Conservation (phyloP, 2,888 invertebrate genomes). For the Vandiemenella viatica region DNA sequence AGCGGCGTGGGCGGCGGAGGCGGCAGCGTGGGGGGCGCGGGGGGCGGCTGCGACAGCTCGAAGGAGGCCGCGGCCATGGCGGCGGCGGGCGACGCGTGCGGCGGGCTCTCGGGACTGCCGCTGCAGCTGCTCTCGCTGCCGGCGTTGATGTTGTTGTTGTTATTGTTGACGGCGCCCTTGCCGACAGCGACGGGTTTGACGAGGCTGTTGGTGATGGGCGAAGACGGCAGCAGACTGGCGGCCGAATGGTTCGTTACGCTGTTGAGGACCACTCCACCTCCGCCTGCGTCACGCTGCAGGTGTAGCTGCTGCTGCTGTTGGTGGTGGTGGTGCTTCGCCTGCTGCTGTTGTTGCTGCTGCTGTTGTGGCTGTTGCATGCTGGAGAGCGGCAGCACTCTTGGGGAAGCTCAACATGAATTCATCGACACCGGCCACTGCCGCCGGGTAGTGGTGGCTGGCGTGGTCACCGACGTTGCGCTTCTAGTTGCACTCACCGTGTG, state of each 20-base stretch:
- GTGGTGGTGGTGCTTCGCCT: no score
- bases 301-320: constrained; percentile 5
- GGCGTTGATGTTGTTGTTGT: constrained; percentile 5
- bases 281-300: no score
- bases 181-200: constrained; percentile 1
- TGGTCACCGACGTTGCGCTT: no score
- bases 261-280: constrained; percentile 4
- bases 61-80: neutral
- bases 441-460: no score
- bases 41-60: neutral
- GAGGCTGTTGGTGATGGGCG: no score
- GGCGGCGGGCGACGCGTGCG: neutral
- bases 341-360: constrained; percentile 4
- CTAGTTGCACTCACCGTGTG: no score
- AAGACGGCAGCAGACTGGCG: no score
- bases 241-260: neutral
- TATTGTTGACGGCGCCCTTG: constrained; percentile 2
- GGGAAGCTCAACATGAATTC: constrained; percentile 8
- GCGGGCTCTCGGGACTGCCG: neutral
- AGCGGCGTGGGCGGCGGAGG: neutral
- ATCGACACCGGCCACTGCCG: constrained; percentile 6
- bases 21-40: neutral
- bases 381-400: constrained; percentile 1
- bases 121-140: neutral
- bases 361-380: constrained; percentile 14